Conservation (phyloP, 1,140 invertebrate genomes). For the Bombus affinis region DNA sequence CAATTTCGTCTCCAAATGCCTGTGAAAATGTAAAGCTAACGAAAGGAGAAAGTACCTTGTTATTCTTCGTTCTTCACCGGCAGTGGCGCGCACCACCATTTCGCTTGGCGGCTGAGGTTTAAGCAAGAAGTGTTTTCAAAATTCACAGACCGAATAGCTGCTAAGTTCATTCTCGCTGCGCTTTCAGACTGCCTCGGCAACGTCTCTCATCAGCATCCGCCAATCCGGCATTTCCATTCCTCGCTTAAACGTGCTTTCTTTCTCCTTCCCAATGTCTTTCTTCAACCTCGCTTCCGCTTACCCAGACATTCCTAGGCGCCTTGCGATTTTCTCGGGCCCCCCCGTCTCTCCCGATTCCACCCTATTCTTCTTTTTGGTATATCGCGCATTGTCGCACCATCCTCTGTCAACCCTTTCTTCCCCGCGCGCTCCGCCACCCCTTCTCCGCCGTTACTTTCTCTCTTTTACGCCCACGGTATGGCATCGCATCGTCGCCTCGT, state of each 20-base stretch:
- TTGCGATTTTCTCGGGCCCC: conserved; percentile 30
- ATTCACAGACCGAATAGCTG: conserved; percentile 44
- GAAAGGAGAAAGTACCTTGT: conserved; percentile 32
- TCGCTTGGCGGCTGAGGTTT: conserved; percentile 5
- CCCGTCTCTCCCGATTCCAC: conserved; percentile 1
- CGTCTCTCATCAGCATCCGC: conserved; percentile 53
- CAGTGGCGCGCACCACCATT: neutral
- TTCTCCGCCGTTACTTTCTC: neutral
- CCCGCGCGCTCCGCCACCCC: neutral
- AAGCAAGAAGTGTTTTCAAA: conserved; percentile 57
- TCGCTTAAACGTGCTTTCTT: conserved; percentile 43
- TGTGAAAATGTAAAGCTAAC: conserved; percentile 38
- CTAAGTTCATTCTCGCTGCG: conserved; percentile 51
- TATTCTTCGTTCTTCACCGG: conserved; percentile 57
- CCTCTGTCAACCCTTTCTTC: neutral
- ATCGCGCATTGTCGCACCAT: conserved; percentile 21
- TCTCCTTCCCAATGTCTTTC: conserved; percentile 11
- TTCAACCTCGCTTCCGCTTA: conserved; percentile 15
- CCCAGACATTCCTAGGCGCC: conserved; percentile 34
- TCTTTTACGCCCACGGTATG: neutral
- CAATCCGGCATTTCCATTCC: conserved; percentile 65
- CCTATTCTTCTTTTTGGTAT: conserved; percentile 7
- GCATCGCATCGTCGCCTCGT: neutral
- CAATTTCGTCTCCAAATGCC: conserved; percentile 24
- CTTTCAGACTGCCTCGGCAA: conserved; percentile 22